Base-by-base conservation (phyloP, 1,140 invertebrate species). In the Drosophila kurseongensis region DNA sequence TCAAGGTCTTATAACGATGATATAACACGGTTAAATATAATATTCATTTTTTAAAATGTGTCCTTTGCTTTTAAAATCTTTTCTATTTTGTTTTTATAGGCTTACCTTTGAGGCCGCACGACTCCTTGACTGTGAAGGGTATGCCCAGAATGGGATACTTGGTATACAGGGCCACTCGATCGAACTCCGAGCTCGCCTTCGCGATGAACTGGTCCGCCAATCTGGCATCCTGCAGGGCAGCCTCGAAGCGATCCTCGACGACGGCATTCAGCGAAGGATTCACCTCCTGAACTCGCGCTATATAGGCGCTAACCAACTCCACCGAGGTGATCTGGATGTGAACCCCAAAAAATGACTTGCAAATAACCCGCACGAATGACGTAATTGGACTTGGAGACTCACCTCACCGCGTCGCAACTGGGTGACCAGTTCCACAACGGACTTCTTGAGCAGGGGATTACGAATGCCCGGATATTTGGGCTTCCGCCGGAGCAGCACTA, bases 121-220 rank as follows among this genome's bases (percentile, higher is more conserved):
- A 95, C 80, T 97, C 96, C 84, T 97, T 97, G 0, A 96, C 94
- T 1, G 95, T 96, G 23, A 97, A 94, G 0, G 96, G 96, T n/a
- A 97, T 94, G 1, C 96, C 96, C n/a, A 96, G 92, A 23, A 97
- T 91, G 0, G 96, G 96, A 74, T 93, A 94, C 56, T 94, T 94
- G 2, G 78, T 92, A 9, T 91, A 91, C 0, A 96, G 92, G 0
- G 95, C 95, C 13, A 91, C 58, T 8, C 91, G 67, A 14, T 93
- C 83, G 0, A 96, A 90, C 4, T 93, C 85, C 7, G 93, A 71
- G 12, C 40, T 60, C 2, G 89, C 74, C 23, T 73, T 81, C 23
- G 74, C 62, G 2, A 92, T 92, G 5, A 92, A 38, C 6, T 67
- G 45, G 81, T 97, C 96, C 4, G 94, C 93, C 36, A 83, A 84